phyloP scores from a whole-genome alignment of 2,888 invertebrate species.

The Calameuta idolon region DNA sequence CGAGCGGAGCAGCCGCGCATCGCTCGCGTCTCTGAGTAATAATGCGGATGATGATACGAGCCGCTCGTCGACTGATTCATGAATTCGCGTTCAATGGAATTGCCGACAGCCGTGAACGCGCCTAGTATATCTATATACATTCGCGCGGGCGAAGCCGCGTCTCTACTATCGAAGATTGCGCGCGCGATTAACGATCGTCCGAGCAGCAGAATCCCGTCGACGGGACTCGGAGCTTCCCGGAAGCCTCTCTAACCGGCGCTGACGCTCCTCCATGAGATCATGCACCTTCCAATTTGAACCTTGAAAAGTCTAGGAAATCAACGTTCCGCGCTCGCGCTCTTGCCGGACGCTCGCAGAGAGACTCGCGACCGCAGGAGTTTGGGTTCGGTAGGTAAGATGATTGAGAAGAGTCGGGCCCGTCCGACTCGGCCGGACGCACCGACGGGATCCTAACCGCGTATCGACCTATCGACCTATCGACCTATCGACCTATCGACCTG shows the following conservation, averaged over 20 bases:
- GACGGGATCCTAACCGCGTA: too few species aligned
- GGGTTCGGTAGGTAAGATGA: not conserved
- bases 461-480: too few species aligned
- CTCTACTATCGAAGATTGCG: not conserved
- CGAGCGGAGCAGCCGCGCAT: not conserved
- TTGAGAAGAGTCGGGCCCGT: not conserved
- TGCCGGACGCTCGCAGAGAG: not conserved
- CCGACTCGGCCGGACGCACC: too few species aligned
- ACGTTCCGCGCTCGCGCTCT: not conserved
- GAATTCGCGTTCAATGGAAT: not conserved
- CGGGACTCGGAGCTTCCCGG: not conserved
- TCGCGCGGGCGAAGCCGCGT: not conserved
- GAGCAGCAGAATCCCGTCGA: not conserved
- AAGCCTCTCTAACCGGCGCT: not conserved
- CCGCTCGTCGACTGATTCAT: not conserved
- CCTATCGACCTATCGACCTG: not conserved
- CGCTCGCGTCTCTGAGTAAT: too few species aligned
- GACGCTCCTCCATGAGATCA: conserved; percentile 42
- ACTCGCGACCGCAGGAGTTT: too few species aligned
- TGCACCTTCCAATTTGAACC: conserved; percentile 27
- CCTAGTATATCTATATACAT: not conserved
- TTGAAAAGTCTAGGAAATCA: not conserved
- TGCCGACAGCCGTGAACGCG: not conserved
- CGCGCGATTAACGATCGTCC: conserved; percentile 32
- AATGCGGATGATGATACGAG: too few species aligned